These are phyloP conservation scores for Aspidapion aeneum DNA, from an alignment of 2,888 invertebrate genomes.

Conservation along the genomic window DNA sequence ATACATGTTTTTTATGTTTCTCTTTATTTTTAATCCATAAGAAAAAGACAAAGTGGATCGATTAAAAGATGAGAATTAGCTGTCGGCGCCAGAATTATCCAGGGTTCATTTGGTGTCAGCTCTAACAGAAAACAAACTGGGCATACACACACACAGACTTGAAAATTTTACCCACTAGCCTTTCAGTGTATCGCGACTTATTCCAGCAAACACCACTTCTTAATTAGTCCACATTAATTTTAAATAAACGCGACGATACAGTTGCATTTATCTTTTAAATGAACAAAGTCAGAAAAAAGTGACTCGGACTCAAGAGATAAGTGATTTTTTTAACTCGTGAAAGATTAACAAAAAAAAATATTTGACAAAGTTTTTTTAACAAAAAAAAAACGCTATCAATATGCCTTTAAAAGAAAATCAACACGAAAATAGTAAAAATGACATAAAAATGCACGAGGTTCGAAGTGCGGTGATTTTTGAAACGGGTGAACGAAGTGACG, in stretches of 20 bases:
- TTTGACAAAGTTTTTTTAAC: neutral
- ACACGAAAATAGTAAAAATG: neutral
- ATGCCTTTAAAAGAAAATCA: neutral
- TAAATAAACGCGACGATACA: neutral
- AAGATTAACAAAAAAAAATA: neutral
- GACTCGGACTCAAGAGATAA: neutral
- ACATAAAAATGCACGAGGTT: neutral
- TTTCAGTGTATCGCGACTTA: neutral
- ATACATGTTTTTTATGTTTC: too few relatives aligned
- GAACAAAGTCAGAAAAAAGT: neutral
- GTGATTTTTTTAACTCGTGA: neutral
- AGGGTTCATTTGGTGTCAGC: slow-evolving; percentile 4
- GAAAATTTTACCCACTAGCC: neutral
- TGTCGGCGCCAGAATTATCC: neutral
- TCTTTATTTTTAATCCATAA: too few relatives aligned
- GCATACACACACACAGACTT: too few relatives aligned
- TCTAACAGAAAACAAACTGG: neutral
- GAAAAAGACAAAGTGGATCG: neutral
- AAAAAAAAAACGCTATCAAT: too few relatives aligned
- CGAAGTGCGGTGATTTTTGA: neutral
- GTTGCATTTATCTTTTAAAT: neutral
- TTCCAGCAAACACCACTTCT: neutral
- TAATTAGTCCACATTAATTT: neutral
- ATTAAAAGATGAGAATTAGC: neutral
- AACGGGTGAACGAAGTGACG: neutral